phyloP scores from a whole-genome alignment of 2,888 invertebrate genomes.

The Conops quadrifasciatus region DNA sequence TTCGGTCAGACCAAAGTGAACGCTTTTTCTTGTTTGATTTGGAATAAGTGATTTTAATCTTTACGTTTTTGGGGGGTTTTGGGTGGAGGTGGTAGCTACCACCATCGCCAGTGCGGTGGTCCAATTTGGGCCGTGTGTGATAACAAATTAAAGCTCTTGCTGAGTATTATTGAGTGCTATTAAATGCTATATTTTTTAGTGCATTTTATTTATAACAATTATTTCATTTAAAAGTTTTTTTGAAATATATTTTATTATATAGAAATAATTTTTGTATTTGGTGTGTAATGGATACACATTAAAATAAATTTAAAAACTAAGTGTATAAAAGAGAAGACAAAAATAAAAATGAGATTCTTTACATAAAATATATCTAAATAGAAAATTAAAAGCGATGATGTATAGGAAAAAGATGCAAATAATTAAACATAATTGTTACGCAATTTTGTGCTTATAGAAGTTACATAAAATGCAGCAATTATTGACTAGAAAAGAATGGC shows the following conservation, averaged over 20 bases:
- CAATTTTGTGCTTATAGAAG: conserved; percentile 30
- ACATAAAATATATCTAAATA: conserved; percentile 30
- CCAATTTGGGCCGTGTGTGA: too few relatives aligned
- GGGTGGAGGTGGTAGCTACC: too few relatives aligned
- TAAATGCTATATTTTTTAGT: too few relatives aligned
- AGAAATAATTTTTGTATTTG: conserved; percentile 19
- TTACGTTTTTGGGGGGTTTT: too few relatives aligned
- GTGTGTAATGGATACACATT: conserved; percentile 23
- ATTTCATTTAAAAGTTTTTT: conserved; percentile 28
- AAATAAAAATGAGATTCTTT: conserved; percentile 37
- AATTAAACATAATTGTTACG: conserved; percentile 30
- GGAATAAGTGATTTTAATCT: too few relatives aligned
- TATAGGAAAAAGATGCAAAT: conserved; percentile 17
- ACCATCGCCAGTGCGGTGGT: too few relatives aligned
- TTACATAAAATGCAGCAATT: conserved; percentile 32
- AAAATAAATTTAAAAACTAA: conserved; percentile 24
- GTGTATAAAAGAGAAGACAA: conserved; percentile 15
- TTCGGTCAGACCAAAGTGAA: too few relatives aligned
- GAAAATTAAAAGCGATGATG: conserved; percentile 7
- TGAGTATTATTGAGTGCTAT: too few relatives aligned
- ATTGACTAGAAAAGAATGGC: conserved; percentile 40
- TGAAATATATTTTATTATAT: conserved; percentile 34
- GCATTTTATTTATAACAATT: conserved; percentile 34
- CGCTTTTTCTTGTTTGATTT: too few relatives aligned
- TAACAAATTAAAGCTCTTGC: too few relatives aligned